phyloP scores from a whole-genome alignment of 2,113 vertebrate genomes.

The Crotalus tigris region DNA sequence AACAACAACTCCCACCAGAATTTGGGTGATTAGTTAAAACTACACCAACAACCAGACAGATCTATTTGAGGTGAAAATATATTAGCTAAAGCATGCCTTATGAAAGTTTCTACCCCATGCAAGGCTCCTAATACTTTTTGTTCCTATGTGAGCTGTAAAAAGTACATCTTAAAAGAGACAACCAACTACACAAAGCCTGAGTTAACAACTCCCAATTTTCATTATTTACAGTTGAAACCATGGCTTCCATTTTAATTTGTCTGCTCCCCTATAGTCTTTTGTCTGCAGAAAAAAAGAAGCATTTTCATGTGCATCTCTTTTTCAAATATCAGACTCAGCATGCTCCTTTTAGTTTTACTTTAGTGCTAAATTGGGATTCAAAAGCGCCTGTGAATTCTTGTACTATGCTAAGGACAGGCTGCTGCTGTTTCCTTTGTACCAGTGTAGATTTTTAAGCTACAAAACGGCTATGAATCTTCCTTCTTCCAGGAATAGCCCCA shows the following conservation, averaged over 20 bases:
- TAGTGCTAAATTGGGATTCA: constrained; percentile 8
- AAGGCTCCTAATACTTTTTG: not conserved
- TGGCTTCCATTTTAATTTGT: constrained; percentile 12
- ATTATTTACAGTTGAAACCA: constrained; percentile 11
- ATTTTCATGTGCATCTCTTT: constrained; percentile 20
- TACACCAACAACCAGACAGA: not conserved
- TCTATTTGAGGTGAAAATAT: not conserved
- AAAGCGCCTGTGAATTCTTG: constrained; percentile 1
- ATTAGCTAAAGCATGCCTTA: not conserved
- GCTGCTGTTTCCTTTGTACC: constrained; percentile 1
- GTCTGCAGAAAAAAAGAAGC: constrained; percentile 1
- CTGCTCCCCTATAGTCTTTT: not conserved
- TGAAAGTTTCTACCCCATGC: not conserved
- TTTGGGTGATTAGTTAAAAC: not conserved
- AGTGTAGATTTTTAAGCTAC: not conserved
- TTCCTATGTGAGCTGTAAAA: not conserved
- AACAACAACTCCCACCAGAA: not conserved
- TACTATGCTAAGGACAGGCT: not conserved
- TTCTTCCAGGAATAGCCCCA: not conserved
- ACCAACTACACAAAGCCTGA: not conserved
- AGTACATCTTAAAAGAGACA: constrained; percentile 7
- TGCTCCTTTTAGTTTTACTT: not conserved
- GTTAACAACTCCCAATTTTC: constrained; percentile 12
- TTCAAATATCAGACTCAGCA: constrained; percentile 16
- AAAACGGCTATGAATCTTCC: not conserved